Evolutionary conservation across 2,797 vertebrate species (phyloP).

Genomic region (Poecilia wingei): DNA sequence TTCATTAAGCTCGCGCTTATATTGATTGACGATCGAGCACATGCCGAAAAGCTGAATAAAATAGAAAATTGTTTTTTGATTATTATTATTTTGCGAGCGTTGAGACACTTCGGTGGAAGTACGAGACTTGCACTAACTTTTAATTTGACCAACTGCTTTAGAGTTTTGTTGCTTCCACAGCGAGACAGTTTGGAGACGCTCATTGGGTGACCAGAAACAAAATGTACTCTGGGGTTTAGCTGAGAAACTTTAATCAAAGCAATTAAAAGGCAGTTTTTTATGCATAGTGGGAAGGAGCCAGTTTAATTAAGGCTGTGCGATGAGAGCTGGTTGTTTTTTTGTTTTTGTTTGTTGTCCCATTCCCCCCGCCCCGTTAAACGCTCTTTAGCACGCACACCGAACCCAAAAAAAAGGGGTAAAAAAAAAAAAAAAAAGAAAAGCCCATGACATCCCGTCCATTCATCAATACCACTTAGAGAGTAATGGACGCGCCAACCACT

Average conservation of each 20-base stretch:
- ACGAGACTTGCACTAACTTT: slow-evolving; percentile 1
- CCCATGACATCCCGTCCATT: slow-evolving; percentile 23
- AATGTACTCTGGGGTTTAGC: slow-evolving; percentile 6
- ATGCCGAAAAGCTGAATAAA: not conserved
- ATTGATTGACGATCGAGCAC: not conserved
- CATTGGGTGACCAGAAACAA: slow-evolving; percentile 42
- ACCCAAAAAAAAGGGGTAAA: slow-evolving; percentile 28
- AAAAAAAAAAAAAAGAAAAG: slow-evolving; percentile 32
- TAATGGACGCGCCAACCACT: slow-evolving; percentile 13
- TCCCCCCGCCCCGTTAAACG: not conserved
- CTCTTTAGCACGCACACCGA: slow-evolving; percentile 6
- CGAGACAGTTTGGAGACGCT: slow-evolving; percentile 5
- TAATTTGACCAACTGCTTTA: not conserved
- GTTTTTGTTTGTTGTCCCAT: slow-evolving; percentile 28
- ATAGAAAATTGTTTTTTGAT: not conserved
- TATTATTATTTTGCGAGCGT: not conserved
- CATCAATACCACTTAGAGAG: slow-evolving; percentile 19
- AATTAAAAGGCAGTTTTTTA: slow-evolving; percentile 29
- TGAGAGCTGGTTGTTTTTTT: slow-evolving; percentile 25
- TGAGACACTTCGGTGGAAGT: not conserved
- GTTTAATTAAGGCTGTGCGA: slow-evolving; percentile 22
- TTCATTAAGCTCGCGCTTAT: not conserved
- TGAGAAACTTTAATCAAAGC: slow-evolving; percentile 38
- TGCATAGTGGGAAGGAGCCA: slow-evolving; percentile 20
- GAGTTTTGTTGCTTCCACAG: not conserved